These are phyloP conservation scores for Stegophylla sp. DNA, from an alignment of 2,888 invertebrate genomes.

Conservation along the genomic window DNA sequence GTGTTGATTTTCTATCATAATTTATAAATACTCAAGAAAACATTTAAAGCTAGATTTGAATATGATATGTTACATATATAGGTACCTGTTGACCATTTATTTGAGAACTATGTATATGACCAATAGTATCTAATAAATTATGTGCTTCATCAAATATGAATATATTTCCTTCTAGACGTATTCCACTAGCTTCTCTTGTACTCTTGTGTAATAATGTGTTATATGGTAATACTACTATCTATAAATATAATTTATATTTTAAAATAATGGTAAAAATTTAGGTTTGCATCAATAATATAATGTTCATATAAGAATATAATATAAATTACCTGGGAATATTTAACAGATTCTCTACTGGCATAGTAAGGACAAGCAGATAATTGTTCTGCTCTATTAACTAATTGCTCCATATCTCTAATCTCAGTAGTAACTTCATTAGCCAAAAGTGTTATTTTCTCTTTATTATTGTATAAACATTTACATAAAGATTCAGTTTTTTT, in stretches of 20 bases:
- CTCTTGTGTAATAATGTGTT: constrained; percentile 80
- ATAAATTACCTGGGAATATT: constrained; percentile 75
- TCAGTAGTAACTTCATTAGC: constrained; percentile 73
- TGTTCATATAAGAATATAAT: too few relatives aligned
- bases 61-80: constrained; percentile 57
- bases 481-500: constrained; percentile 65
- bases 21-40: too few relatives aligned
- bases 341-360: constrained; percentile 80
- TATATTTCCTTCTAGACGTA: constrained; percentile 76
- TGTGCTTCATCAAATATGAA: constrained; percentile 96
- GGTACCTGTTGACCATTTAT: constrained; percentile 73
- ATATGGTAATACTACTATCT: constrained; percentile 77
- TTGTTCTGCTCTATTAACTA: constrained; percentile 74
- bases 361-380: constrained; percentile 92
- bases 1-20: too few relatives aligned
- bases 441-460: constrained; percentile 71
- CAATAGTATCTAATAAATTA: constrained; percentile 89
- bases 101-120: constrained; percentile 82
- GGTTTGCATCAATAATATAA: background rate
- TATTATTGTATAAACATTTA: constrained; percentile 76
- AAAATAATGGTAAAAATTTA: constrained; percentile 7
- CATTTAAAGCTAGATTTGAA: background rate
- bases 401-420: constrained; percentile 87
- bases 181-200: constrained; percentile 77
- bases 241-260: constrained; percentile 42